These are phyloP conservation scores for Zapornia atra DNA, from an alignment of 2,113 vertebrate genomes.

Conservation along the genomic window DNA sequence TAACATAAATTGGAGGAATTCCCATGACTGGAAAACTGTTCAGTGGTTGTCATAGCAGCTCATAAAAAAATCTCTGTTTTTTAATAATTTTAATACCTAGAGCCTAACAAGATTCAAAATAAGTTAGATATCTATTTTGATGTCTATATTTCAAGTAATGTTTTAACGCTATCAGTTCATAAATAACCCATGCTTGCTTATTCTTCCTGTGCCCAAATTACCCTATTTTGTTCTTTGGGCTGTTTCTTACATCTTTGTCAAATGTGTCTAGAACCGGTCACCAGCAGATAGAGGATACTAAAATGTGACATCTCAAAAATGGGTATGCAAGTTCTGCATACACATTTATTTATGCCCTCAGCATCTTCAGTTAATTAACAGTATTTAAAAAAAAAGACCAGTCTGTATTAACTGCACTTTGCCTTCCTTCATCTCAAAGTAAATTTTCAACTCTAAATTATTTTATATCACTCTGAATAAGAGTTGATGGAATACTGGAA, in stretches of 20 bases:
- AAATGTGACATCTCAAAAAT: background rate
- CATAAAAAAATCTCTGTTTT: background rate
- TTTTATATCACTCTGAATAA: background rate
- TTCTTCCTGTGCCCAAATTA: background rate
- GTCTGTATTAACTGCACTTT: background rate
- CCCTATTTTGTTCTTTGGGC: background rate
- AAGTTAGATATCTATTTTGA: background rate
- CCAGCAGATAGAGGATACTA: background rate
- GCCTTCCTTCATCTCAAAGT: background rate
- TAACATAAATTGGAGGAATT: background rate
- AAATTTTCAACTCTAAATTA: background rate
- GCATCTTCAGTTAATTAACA: background rate
- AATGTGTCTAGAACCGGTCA: background rate
- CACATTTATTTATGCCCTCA: background rate
- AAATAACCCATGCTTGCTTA: background rate
- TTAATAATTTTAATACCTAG: background rate
- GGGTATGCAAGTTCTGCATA: background rate
- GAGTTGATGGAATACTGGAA: background rate
- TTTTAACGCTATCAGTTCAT: background rate
- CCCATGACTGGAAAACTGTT: background rate
- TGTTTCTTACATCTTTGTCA: background rate
- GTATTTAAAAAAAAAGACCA: background rate
- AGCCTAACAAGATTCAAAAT: background rate
- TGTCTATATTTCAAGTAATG: background rate
- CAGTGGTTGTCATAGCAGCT: background rate